These are phyloP conservation scores for Hanleya hanleyi DNA, from an alignment of 2,888 invertebrate genomes.

Conservation along the genomic window DNA sequence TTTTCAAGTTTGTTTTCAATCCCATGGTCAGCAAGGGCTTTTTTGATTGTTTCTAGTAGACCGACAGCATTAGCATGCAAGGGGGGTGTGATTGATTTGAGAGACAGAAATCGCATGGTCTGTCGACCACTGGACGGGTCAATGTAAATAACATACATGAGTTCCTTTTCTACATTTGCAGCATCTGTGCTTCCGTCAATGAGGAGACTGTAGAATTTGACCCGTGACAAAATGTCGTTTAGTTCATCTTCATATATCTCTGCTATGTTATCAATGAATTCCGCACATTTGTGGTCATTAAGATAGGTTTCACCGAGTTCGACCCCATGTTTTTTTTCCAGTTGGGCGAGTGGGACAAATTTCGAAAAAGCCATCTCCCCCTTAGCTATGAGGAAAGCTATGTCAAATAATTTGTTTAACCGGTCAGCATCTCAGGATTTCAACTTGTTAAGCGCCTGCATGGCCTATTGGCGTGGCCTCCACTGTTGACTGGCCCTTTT, in stretches of 20 bases:
- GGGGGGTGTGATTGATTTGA: not conserved
- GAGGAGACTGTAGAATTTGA: not conserved
- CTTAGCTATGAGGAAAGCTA: not conserved
- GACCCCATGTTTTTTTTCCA: slow-evolving; percentile 1
- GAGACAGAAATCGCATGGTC: not conserved
- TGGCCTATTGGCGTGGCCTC: no score
- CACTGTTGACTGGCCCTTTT: no score
- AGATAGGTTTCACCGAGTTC: not conserved
- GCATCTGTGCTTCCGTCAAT: slow-evolving; percentile 1
- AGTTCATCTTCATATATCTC: not conserved
- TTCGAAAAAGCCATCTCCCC: not conserved
- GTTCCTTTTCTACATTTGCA: not conserved
- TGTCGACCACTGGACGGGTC: not conserved
- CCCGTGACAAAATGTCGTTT: not conserved
- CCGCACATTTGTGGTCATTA: slow-evolving; percentile 1
- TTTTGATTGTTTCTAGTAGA: not conserved
- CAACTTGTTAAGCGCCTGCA: no score
- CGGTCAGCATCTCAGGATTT: no score
- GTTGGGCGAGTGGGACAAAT: not conserved
- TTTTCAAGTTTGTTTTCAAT: not conserved
- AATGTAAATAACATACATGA: not conserved
- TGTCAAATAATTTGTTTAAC: not conserved
- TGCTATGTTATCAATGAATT: not conserved
- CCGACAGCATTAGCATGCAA: not conserved
- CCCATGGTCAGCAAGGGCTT: not conserved